These are phyloP conservation scores for Rhyacichthys aspro DNA, from an alignment of 2,797 vertebrate genomes.

Conservation along the genomic window DNA sequence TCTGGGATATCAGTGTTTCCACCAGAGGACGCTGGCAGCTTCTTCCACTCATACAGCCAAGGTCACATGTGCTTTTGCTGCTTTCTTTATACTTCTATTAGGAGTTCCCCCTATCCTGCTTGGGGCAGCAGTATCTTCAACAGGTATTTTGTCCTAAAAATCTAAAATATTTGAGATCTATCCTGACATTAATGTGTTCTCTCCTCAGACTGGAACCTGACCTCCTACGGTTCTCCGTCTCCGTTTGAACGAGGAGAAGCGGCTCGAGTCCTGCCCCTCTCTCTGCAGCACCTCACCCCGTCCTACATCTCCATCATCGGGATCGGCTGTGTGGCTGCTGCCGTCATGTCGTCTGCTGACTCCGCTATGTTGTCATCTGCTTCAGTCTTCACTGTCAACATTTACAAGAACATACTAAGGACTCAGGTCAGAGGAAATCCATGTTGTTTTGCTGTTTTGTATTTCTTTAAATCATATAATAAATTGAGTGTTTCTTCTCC, in stretches of 20 bases:
- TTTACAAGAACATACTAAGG: constrained; percentile 57
- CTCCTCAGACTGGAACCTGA: constrained; percentile 60
- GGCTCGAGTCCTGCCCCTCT: constrained; percentile 46
- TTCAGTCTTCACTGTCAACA: constrained; percentile 63
- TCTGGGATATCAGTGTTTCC: constrained; percentile 7
- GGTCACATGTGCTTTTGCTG: constrained; percentile 40
- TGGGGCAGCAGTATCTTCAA: constrained; percentile 54
- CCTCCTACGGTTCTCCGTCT: constrained; percentile 39
- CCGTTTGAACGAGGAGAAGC: constrained; percentile 40
- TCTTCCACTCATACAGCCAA: constrained; percentile 2
- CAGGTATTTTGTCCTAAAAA: constrained; percentile 23
- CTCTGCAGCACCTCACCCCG: constrained; percentile 45
- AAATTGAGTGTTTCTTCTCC: too few species aligned
- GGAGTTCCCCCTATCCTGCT: constrained; percentile 57
- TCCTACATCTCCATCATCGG: constrained; percentile 40
- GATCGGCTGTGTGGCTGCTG: constrained; percentile 63
- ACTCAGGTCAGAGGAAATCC: constrained; percentile 4
- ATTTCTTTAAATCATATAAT: neutral
- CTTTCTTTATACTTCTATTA: constrained; percentile 38
- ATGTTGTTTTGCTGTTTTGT: too few species aligned
- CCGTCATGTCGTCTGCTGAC: constrained; percentile 68
- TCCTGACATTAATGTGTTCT: neutral
- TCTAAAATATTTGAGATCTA: too few species aligned
- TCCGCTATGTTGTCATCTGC: constrained; percentile 65
- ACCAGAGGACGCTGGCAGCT: constrained; percentile 4